These are phyloP conservation scores for Xiphophorus hellerii DNA, from an alignment of 2,113 vertebrate genomes.

Conservation along the genomic window DNA sequence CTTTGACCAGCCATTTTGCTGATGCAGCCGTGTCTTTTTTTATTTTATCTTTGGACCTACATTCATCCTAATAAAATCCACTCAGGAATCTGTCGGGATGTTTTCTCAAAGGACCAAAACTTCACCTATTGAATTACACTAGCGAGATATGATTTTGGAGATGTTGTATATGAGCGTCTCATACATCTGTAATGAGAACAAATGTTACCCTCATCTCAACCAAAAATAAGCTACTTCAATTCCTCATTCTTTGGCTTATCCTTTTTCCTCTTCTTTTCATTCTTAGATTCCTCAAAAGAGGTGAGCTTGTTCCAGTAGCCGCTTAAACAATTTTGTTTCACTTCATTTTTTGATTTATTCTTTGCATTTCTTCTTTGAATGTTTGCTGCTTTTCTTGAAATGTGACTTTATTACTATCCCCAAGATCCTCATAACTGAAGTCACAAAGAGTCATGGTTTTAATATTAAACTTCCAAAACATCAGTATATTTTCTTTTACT, in stretches of 20 bases:
- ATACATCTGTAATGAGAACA: conserved; percentile 46
- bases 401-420: background rate
- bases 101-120: conserved; percentile 44
- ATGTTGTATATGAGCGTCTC: background rate
- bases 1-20: conserved; percentile 48
- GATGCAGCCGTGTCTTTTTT: conserved; percentile 37
- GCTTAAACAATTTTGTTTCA: conserved; percentile 9
- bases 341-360: background rate
- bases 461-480: background rate
- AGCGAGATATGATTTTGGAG: conserved; percentile 15
- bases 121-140: conserved; percentile 31
- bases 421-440: background rate
- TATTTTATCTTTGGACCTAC: conserved; percentile 14
- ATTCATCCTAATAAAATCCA: conserved; percentile 54
- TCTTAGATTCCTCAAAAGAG: conserved; percentile 11
- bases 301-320: conserved; percentile 45
- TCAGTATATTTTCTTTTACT: no score
- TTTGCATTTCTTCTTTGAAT: background rate
- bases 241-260: conserved; percentile 29
- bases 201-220: conserved; percentile 45
- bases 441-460: background rate
- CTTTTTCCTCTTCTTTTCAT: conserved; percentile 17
- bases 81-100: conserved; percentile 28
- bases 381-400: background rate
- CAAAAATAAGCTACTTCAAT: conserved; percentile 35